Conservation (phyloP, 2,888 invertebrate genomes). For the Stenodema calcarata region DNA sequence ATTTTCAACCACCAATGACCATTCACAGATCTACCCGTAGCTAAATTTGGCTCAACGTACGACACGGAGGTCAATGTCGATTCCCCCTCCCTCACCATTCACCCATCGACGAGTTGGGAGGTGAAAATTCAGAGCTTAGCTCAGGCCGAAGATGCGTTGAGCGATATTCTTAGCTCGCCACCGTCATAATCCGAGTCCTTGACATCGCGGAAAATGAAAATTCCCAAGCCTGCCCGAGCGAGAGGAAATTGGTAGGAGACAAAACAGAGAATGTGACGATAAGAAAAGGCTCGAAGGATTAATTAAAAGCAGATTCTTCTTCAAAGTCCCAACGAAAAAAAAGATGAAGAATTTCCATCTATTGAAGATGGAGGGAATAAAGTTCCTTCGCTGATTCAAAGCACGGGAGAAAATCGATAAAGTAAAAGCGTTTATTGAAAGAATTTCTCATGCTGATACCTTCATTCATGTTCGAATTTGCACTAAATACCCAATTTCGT, state of each 20-base stretch:
- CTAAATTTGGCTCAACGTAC: no score
- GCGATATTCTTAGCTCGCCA: background rate
- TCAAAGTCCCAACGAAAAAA: background rate
- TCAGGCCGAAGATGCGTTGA: background rate
- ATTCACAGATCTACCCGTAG: no score
- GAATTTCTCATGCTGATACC: no score
- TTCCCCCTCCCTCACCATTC: background rate
- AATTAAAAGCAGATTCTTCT: background rate
- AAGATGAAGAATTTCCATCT: background rate
- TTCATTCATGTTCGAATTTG: no score
- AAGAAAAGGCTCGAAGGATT: background rate
- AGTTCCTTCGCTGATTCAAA: no score
- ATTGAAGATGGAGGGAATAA: background rate
- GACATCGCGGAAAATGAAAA: background rate
- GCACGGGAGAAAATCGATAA: no score
- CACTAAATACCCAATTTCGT: no score
- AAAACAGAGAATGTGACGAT: background rate
- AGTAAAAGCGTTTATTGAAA: no score
- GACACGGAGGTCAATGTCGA: no score
- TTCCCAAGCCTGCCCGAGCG: background rate
- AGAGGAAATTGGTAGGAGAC: no score
- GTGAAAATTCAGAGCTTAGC: background rate
- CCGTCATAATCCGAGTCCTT: background rate
- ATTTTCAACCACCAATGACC: no score
- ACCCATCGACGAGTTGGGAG: background rate